Evolutionary conservation across 2,888 invertebrate genomes (phyloP).

Genomic region (Sphaerophoria rueppellii): DNA sequence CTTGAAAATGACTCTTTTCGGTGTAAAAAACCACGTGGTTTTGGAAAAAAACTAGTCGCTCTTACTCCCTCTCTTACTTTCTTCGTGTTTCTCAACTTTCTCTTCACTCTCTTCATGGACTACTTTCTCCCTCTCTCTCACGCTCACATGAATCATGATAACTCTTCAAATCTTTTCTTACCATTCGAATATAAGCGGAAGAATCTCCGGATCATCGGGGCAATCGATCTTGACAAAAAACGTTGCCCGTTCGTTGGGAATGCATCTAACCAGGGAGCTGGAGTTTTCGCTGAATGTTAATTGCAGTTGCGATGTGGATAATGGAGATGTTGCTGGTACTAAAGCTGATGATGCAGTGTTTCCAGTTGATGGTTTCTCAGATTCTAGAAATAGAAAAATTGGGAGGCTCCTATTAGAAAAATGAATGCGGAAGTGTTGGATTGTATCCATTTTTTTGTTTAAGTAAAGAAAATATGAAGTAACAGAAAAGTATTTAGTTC

Average conservation of each 20-base stretch:
- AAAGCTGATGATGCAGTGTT: conserved; percentile 39
- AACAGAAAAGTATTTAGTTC: conserved; percentile 3
- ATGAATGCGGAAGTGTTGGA: conserved; percentile 66
- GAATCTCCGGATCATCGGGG: conserved; percentile 78
- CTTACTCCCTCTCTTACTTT: neutral
- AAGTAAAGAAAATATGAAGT: conserved; percentile 4
- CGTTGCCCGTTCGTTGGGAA: conserved; percentile 81
- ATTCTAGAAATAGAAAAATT: conserved; percentile 66
- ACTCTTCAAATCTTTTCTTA: conserved; percentile 74
- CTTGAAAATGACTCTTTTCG: conserved; percentile 56
- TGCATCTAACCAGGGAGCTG: conserved; percentile 80
- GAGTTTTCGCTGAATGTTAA: conserved; percentile 81
- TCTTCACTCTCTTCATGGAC: no score
- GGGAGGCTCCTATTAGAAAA: conserved; percentile 37
- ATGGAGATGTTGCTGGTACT: conserved; percentile 41
- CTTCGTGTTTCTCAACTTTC: neutral
- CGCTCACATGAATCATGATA: no score
- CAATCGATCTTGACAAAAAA: conserved; percentile 82
- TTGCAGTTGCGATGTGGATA: conserved; percentile 72
- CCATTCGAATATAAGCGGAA: conserved; percentile 82
- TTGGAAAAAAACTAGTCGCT: neutral
- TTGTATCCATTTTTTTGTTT: conserved; percentile 13
- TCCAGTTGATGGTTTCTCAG: conserved; percentile 61
- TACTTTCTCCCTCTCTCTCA: no score
- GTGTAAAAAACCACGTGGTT: conserved; percentile 38